Base-by-base conservation (phyloP, 2,797 vertebrate genomes). In the Echeneis naucrates region DNA sequence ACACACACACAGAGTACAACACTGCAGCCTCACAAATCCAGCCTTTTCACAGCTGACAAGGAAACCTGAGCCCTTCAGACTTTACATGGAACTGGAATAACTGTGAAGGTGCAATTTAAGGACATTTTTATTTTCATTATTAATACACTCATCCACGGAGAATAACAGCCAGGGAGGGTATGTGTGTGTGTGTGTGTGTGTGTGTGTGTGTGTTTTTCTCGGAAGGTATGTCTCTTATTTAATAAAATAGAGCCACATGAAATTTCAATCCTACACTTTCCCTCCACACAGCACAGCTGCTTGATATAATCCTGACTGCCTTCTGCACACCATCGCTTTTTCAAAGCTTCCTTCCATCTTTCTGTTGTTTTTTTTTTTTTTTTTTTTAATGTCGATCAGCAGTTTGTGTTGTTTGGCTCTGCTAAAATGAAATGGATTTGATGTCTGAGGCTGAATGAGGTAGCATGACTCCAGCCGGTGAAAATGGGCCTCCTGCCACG, bases 311-410 rank as follows among this genome's bases (percentile, higher is more conserved):
- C n/a, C 7, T 8, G 17, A 19, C 66, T 45, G 33, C 24, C 48
- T 55, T 51, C 14, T 16, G 50, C 40, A 33, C 44, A 47, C 45
- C 56, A n/a, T 24, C 42, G 19, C 24, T 8, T 57, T n/a, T 59
- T 76, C 5, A 57, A 65, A 74, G 42, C 50, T 47, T 69, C n/a
- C 81, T 61, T 82, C 83, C 23, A 30, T 87, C 65, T 47, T 68
- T 26, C 1, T 12, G 78, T n/a, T n/a, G 65, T 79, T 60, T 58
- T 63, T 75, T 68, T 48, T n/a, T n/a, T n/a, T n/a, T n/a, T n/a
- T n/a, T n/a, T n/a, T n/a, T n/a, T n/a, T n/a, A n/a, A 37, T 65
- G 76, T 77, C 80, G 78, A 84, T 88, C 78, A 75, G 66, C 35
- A 23, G 8, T 67, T 72, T 27, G 54, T 45, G 55, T 58, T 62